Conservation (phyloP, 2,797 vertebrate genomes). For the Eospalax fontanierii region DNA sequence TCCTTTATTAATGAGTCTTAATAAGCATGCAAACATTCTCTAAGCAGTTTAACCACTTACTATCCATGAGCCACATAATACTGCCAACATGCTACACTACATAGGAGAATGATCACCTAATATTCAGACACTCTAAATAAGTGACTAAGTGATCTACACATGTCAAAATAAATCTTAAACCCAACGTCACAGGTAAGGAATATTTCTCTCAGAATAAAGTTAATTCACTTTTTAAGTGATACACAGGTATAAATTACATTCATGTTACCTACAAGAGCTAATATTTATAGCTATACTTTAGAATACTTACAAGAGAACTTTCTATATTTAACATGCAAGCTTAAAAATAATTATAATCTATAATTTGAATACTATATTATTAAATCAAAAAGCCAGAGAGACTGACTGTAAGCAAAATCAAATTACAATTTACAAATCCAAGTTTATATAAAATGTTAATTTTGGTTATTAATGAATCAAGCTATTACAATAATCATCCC, state of each 20-base stretch:
- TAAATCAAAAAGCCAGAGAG: conserved; percentile 63
- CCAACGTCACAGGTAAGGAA: neutral
- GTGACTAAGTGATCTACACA: neutral
- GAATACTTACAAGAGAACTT: conserved; percentile 17
- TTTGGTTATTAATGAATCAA: conserved; percentile 72
- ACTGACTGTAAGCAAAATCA: conserved; percentile 70
- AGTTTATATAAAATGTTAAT: conserved; percentile 58
- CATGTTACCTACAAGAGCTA: neutral
- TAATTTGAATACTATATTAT: conserved; percentile 41
- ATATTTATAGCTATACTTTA: conserved; percentile 54
- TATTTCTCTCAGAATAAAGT: conserved; percentile 28
- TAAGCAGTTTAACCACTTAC: conserved; percentile 44
- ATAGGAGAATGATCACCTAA: neutral
- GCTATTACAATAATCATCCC: conserved; percentile 57
- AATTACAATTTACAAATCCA: conserved; percentile 68
- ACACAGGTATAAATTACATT: neutral
- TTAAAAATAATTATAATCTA: conserved; percentile 56
- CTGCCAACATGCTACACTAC: neutral
- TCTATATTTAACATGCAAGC: conserved; percentile 44
- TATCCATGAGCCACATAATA: neutral
- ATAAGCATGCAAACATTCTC: conserved; percentile 49
- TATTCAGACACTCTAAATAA: neutral
- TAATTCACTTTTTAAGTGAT: conserved; percentile 47
- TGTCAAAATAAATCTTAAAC: conserved; percentile 19
- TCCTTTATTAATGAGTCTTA: conserved; percentile 39